phyloP scores from a whole-genome alignment of 2,888 invertebrate species.

The Agrotis clavis region DNA sequence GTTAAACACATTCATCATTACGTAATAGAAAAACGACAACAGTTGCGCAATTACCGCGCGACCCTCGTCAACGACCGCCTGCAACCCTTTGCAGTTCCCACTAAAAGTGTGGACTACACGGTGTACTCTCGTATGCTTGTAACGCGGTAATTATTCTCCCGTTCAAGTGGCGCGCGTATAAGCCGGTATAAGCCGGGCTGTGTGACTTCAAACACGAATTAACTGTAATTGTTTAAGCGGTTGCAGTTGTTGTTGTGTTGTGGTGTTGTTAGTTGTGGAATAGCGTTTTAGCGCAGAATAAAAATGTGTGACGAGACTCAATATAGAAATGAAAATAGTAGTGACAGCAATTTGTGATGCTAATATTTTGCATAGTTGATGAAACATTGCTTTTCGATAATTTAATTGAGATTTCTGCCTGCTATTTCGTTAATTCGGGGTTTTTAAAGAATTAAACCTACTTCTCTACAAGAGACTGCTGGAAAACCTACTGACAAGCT shows the following conservation, averaged over 20 bases:
- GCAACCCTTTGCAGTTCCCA: conserved; percentile 48
- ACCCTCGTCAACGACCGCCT: conserved; percentile 52
- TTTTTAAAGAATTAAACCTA: neutral
- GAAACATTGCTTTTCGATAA: neutral
- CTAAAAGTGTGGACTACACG: conserved; percentile 44
- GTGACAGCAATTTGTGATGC: too few relatives aligned
- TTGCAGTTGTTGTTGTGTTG: conserved; percentile 52
- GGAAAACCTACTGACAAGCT: too few relatives aligned
- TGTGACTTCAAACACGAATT: conserved; percentile 62
- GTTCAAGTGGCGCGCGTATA: conserved; percentile 53
- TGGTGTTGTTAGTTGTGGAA: conserved; percentile 34
- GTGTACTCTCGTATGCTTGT: conserved; percentile 40
- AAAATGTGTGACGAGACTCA: too few relatives aligned
- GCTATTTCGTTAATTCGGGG: neutral
- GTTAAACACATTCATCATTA: conserved; percentile 43
- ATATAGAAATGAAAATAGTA: too few relatives aligned
- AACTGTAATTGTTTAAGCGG: conserved; percentile 62
- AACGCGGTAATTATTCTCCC: conserved; percentile 59
- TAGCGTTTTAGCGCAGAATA: neutral
- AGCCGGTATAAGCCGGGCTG: conserved; percentile 54
- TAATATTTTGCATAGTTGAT: too few relatives aligned
- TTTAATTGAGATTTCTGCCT: neutral
- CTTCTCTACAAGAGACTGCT: too few relatives aligned
- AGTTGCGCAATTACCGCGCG: conserved; percentile 45
- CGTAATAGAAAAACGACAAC: conserved; percentile 55